Evolutionary conservation across 1,140 invertebrate genomes (phyloP).

Genomic region (Sitobion miscanthi): DNA sequence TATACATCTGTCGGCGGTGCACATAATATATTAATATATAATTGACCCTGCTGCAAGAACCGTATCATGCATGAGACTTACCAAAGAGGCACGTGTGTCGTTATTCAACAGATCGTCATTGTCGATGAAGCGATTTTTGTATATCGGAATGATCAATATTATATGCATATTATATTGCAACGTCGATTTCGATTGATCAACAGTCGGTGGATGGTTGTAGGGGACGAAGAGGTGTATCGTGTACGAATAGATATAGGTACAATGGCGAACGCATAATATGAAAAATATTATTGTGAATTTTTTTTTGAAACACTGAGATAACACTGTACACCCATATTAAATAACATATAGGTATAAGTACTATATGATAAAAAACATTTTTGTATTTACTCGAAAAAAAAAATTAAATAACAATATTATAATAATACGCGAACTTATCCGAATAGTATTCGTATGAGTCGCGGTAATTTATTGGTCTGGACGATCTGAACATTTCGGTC

Average conservation of each 20-base stretch:
- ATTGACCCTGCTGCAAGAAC: neutral
- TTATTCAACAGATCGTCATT: conserved; percentile 26
- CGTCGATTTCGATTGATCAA: neutral
- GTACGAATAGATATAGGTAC: neutral
- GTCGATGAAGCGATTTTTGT: conserved; percentile 14
- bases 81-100: neutral
- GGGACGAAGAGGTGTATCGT: too few species aligned
- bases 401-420: neutral
- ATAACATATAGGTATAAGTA: neutral
- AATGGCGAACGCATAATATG: neutral
- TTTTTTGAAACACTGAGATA: neutral
- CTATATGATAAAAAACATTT: neutral
- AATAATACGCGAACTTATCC: neutral
- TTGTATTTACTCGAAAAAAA: neutral
- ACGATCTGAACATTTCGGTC: conserved; percentile 30
- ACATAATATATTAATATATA: neutral
- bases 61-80: neutral
- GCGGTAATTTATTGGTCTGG: conserved; percentile 33
- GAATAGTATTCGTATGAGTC: neutral
- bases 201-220: neutral
- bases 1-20: neutral
- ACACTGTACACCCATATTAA: neutral
- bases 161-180: neutral
- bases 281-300: neutral
- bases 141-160: neutral